Conservation (phyloP, 2,888 invertebrate genomes). For the Eubasilissa splendida region DNA sequence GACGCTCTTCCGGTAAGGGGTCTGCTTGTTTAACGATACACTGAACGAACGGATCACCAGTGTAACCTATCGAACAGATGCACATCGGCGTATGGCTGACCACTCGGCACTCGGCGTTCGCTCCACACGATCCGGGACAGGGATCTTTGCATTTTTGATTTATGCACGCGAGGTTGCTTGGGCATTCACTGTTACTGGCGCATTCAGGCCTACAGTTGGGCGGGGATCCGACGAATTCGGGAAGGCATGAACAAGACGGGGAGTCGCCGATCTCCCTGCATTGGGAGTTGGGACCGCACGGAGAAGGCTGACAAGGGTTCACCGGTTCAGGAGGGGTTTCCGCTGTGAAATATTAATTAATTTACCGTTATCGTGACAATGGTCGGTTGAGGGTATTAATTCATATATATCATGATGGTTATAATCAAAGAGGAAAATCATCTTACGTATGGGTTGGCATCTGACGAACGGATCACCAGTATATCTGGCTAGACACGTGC, state of each 20-base stretch:
- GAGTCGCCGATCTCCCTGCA: slow-evolving; percentile 77
- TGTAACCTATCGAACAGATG: slow-evolving; percentile 75
- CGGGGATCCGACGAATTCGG: slow-evolving; percentile 75
- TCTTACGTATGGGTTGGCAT: slow-evolving; percentile 73
- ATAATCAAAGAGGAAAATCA: not conserved
- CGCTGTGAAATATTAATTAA: slow-evolving; percentile 31
- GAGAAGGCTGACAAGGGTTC: slow-evolving; percentile 78
- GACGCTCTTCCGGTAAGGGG: slow-evolving; percentile 65
- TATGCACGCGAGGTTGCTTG: slow-evolving; percentile 77
- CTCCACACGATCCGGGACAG: slow-evolving; percentile 79
- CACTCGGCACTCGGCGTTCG: slow-evolving; percentile 81
- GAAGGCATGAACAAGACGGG: slow-evolving; percentile 78
- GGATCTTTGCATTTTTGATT: slow-evolving; percentile 82
- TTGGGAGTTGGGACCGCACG: slow-evolving; percentile 78
- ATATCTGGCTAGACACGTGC: slow-evolving; percentile 74
- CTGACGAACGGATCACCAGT: slow-evolving; percentile 83
- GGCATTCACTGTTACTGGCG: slow-evolving; percentile 78
- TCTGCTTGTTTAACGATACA: slow-evolving; percentile 70
- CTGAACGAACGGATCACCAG: slow-evolving; percentile 78
- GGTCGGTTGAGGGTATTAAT: not conserved
- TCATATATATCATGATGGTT: not conserved
- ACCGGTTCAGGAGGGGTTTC: slow-evolving; percentile 42
- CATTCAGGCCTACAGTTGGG: slow-evolving; percentile 81
- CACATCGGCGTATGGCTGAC: slow-evolving; percentile 81
- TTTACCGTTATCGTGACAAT: slow-evolving; percentile 31